Conservation (phyloP, 2,888 invertebrate genomes). For the Stictocephala bisonia region DNA sequence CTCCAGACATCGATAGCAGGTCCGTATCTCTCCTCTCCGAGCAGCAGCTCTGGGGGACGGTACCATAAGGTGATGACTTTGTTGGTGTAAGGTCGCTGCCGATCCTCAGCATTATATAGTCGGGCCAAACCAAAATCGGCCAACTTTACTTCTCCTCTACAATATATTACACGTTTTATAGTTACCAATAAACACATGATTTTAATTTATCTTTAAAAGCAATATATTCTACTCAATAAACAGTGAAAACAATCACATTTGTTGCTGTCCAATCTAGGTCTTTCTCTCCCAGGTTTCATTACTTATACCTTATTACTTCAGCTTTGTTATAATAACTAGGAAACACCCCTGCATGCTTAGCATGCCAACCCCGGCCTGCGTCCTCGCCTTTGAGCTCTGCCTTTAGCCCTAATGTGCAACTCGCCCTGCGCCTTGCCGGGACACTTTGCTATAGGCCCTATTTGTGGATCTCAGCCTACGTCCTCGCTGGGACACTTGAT, state of each 20-base stretch:
- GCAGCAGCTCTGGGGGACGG: slow-evolving; percentile 94
- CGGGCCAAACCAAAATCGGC: slow-evolving; percentile 99
- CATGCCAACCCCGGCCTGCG: too few species aligned
- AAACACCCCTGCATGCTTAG: too few species aligned
- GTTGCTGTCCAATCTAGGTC: neutral
- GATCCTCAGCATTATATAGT: slow-evolving; percentile 94
- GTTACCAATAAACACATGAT: neutral
- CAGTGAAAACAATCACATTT: neutral
- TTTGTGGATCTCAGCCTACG: too few species aligned
- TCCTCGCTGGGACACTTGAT: too few species aligned
- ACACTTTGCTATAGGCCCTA: too few species aligned
- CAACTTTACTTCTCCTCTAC: slow-evolving; percentile 97
- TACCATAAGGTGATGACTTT: slow-evolving; percentile 99
- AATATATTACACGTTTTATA: too few species aligned
- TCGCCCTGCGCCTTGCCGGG: too few species aligned
- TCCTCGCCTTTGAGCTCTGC: too few species aligned
- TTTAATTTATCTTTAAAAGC: neutral
- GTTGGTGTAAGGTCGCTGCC: slow-evolving; percentile 96
- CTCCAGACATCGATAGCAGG: slow-evolving; percentile 99
- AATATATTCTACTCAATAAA: neutral
- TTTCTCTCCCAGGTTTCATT: too few species aligned
- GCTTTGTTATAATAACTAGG: too few species aligned
- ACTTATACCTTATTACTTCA: too few species aligned
- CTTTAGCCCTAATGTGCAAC: too few species aligned
- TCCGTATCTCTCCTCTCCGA: slow-evolving; percentile 97